phyloP scores from a whole-genome alignment of 2,888 invertebrate species.

The Smittia sp. region DNA sequence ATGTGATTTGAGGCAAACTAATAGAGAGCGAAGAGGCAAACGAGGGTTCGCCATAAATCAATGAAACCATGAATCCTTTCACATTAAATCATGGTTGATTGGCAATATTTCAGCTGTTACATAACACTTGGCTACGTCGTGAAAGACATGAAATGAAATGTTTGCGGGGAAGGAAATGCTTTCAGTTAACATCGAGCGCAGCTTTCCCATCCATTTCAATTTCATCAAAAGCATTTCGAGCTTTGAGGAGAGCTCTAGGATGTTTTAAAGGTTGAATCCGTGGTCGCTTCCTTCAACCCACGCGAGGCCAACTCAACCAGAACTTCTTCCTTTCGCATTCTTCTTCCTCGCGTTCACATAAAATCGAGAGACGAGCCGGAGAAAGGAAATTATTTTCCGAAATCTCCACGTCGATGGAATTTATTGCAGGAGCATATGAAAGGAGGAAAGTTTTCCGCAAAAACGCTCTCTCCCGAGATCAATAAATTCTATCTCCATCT shows the following conservation, averaged over 20 bases:
- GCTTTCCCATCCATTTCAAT: too few relatives aligned
- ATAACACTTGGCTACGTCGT: neutral
- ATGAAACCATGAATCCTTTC: constrained; percentile 15
- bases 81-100: constrained; percentile 1
- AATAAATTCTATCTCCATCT: constrained; percentile 33
- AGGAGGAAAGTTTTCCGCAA: constrained; percentile 19
- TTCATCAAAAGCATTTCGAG: too few relatives aligned
- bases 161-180: too few relatives aligned
- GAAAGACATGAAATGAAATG: too few relatives aligned
- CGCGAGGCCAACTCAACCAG: neutral
- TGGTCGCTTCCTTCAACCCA: too few relatives aligned
- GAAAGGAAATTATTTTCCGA: constrained; percentile 17
- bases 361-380: neutral
- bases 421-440: constrained; percentile 21
- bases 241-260: too few relatives aligned
- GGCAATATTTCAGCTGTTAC: constrained; percentile 31
- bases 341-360: neutral
- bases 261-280: too few relatives aligned
- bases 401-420: constrained; percentile 27
- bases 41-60: constrained; percentile 19
- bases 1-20: constrained; percentile 17
- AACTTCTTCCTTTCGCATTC: neutral
- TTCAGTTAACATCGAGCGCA: too few relatives aligned
- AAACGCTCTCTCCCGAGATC: constrained; percentile 34
- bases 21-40: neutral